These are phyloP conservation scores for Phytoseiulus persimilis DNA, from an alignment of 2,888 invertebrate species.

Conservation along the genomic window DNA sequence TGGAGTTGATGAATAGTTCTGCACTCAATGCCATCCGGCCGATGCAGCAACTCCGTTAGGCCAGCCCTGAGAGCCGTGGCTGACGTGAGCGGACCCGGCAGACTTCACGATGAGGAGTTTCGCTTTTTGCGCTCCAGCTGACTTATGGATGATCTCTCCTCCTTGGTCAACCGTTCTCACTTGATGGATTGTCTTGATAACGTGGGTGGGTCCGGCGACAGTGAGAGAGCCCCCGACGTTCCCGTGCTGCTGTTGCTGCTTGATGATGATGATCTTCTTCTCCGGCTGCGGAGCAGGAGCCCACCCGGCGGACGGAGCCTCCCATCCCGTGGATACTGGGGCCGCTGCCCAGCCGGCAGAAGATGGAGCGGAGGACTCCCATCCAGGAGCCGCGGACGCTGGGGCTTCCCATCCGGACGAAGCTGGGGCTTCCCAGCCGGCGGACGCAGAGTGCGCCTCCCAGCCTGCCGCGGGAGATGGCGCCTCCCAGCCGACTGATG, in stretches of 20 bases:
- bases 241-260: conserved; percentile 10
- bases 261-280: conserved; percentile 34
- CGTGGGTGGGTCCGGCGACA: conserved; percentile 24
- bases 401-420: conserved; percentile 20
- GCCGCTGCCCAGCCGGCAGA: background rate
- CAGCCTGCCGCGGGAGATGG: background rate
- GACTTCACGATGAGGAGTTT: conserved; percentile 31
- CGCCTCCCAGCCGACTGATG: conserved; percentile 9
- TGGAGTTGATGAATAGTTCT: background rate
- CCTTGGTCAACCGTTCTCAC: conserved; percentile 18
- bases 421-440: conserved; percentile 9
- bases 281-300: background rate
- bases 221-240: conserved; percentile 6
- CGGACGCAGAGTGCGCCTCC: background rate
- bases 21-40: conserved; percentile 8
- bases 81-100: conserved; percentile 9
- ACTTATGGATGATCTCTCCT: conserved; percentile 25
- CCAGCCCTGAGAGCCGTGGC: conserved; percentile 18
- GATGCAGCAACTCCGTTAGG: conserved; percentile 8
- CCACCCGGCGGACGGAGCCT: conserved; percentile 14
- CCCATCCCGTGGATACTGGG: conserved; percentile 8
- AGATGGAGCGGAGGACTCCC: background rate
- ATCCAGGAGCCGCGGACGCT: background rate
- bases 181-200: conserved; percentile 27
- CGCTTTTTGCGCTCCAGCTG: background rate